Conservation (phyloP, 2,888 invertebrate genomes). For the Pardosa pseudoannulata region DNA sequence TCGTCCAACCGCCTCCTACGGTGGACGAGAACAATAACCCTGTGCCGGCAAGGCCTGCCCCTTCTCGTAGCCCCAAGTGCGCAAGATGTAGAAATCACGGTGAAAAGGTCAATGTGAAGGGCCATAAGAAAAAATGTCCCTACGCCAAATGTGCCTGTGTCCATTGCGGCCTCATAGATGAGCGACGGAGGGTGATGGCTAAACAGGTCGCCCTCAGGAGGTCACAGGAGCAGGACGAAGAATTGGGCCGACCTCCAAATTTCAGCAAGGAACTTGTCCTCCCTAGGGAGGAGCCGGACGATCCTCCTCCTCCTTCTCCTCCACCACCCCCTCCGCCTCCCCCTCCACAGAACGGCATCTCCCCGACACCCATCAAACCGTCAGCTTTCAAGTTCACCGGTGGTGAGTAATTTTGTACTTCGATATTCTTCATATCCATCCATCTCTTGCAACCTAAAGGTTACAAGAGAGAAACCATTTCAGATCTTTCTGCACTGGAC, state of each 20-base stretch:
- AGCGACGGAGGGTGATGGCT: conserved; percentile 65
- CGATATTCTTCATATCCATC: too few species aligned
- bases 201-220: conserved; percentile 62
- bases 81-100: conserved; percentile 87
- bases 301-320: neutral
- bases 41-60: neutral
- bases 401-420: neutral
- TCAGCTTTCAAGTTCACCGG: neutral
- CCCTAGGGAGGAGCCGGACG: neutral
- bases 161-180: conserved; percentile 57
- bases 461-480: too few species aligned
- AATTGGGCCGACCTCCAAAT: neutral
- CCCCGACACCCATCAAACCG: neutral
- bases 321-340: too few species aligned
- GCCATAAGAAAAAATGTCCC: conserved; percentile 83
- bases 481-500: too few species aligned
- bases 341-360: too few species aligned
- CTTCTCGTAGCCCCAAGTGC: conserved; percentile 81
- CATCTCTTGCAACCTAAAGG: too few species aligned
- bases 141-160: conserved; percentile 40
- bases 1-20: too few species aligned
- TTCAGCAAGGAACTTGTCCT: neutral
- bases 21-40: neutral
- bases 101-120: conserved; percentile 89
- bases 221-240: conserved; percentile 48